phyloP scores from a whole-genome alignment of 1,140 invertebrate species.

The Drosophila sucinea region DNA sequence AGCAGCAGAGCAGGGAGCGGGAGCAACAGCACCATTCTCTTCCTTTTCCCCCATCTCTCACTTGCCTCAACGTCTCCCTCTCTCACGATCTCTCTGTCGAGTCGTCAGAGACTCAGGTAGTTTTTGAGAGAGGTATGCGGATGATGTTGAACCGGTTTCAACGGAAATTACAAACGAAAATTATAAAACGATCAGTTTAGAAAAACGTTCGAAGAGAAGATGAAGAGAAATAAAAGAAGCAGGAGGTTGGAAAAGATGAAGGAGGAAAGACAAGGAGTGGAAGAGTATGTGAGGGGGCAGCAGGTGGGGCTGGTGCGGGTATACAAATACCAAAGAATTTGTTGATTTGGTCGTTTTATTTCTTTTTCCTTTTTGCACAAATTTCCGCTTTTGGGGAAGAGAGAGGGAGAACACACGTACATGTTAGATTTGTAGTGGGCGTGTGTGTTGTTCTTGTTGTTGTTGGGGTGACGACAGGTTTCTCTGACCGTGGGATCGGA shows the following conservation, averaged over 20 bases:
- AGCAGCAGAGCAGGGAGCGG: slow-evolving; percentile 37
- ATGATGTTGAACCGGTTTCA: slow-evolving; percentile 82
- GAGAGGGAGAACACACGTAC: neutral
- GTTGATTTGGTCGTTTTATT: slow-evolving; percentile 2
- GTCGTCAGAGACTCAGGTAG: slow-evolving; percentile 66
- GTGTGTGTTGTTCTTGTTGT: slow-evolving; percentile 27
- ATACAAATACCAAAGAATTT: slow-evolving; percentile 42
- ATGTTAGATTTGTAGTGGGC: slow-evolving; percentile 6
- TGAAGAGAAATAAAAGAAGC: slow-evolving; percentile 24
- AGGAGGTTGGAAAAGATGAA: slow-evolving; percentile 8
- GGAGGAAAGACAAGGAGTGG: slow-evolving; percentile 23
- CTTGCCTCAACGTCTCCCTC: slow-evolving; percentile 1
- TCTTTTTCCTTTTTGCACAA: slow-evolving; percentile 48
- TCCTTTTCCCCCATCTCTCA: slow-evolving; percentile 9
- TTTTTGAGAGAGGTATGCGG: slow-evolving; percentile 69
- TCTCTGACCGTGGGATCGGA: slow-evolving; percentile 67
- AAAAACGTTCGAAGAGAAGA: slow-evolving; percentile 46
- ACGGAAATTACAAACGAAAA: slow-evolving; percentile 83
- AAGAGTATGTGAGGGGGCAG: neutral
- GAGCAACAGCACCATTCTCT: slow-evolving; percentile 29
- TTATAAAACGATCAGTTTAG: slow-evolving; percentile 82
- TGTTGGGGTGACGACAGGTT: slow-evolving; percentile 30
- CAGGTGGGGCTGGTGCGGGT: neutral
- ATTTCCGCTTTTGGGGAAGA: slow-evolving; percentile 60
- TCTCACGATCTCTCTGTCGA: slow-evolving; percentile 22